Conservation (phyloP, 2,888 invertebrate species). For the Tryphoninae sp. region DNA sequence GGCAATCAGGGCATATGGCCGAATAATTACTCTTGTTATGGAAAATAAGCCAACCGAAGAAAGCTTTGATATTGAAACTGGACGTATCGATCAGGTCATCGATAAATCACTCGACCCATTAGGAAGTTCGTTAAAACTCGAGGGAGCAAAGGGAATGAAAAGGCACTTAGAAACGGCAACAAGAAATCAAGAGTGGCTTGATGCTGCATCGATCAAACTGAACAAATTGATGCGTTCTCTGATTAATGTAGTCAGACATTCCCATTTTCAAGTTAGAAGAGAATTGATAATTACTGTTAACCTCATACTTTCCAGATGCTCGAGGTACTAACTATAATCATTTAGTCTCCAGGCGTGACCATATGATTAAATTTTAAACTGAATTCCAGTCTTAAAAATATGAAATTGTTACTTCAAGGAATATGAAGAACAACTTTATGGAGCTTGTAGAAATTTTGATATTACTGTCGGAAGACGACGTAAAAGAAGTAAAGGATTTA, state of each 20-base stretch:
- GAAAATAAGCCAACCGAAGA: conserved; percentile 75
- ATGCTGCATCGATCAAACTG: conserved; percentile 84
- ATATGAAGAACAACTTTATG: conserved; percentile 85
- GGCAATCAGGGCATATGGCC: conserved; percentile 81
- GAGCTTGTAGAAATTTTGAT: conserved; percentile 87
- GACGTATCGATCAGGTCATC: conserved; percentile 66
- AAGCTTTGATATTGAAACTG: conserved; percentile 26
- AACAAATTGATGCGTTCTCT: conserved; percentile 82
- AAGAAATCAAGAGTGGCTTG: conserved; percentile 84
- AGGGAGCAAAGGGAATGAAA: conserved; percentile 76
- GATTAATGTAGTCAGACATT: conserved; percentile 83
- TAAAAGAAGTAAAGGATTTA: conserved; percentile 81
- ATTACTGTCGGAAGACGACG: conserved; percentile 86
- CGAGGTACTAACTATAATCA: conserved; percentile 80
- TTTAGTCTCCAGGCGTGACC: not conserved
- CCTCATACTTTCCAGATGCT: conserved; percentile 84
- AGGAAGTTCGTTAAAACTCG: conserved; percentile 67
- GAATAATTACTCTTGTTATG: conserved; percentile 81
- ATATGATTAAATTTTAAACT: not conserved
- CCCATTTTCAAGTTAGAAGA: conserved; percentile 84
- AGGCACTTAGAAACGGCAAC: conserved; percentile 78
- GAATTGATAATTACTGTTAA: conserved; percentile 85
- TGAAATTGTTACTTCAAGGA: conserved; percentile 79
- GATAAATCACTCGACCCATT: conserved; percentile 67
- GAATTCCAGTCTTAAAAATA: conserved; percentile 23